phyloP scores from a whole-genome alignment of 2,888 invertebrate species.

The Ctena decussata region DNA sequence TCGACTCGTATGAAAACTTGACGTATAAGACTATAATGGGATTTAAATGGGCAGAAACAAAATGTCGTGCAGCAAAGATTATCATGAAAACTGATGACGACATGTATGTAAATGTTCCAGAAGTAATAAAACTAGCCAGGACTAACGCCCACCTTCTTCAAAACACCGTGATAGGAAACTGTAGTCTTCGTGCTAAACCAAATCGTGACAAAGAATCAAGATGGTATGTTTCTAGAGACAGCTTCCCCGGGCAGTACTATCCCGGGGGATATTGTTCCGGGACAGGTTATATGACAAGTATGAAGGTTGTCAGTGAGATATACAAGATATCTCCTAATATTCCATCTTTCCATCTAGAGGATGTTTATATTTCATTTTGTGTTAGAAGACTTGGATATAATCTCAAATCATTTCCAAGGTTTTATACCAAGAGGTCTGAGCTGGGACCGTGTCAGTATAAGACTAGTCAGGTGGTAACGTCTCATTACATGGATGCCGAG shows the following conservation, averaged over 20 bases:
- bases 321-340: slow-evolving; percentile 51
- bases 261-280: slow-evolving; percentile 69
- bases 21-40: slow-evolving; percentile 69
- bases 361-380: no score
- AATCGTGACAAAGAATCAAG: slow-evolving; percentile 60
- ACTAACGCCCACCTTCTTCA: slow-evolving; percentile 25
- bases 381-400: slow-evolving; percentile 52
- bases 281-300: slow-evolving; percentile 64
- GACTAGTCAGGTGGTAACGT: slow-evolving; percentile 47
- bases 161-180: slow-evolving; percentile 54
- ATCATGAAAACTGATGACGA: slow-evolving; percentile 76
- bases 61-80: slow-evolving; percentile 58
- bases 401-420: slow-evolving; percentile 39
- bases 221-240: slow-evolving; percentile 64
- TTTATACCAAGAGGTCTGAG: slow-evolving; percentile 32
- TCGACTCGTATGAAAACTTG: slow-evolving; percentile 63
- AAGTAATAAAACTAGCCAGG: slow-evolving; percentile 19
- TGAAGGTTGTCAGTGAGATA: slow-evolving; percentile 51
- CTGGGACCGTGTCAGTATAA: slow-evolving; percentile 46
- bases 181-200: slow-evolving; percentile 37
- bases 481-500: slow-evolving; percentile 34
- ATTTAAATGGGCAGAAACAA: slow-evolving; percentile 61
- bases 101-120: slow-evolving; percentile 73
- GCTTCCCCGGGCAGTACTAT: slow-evolving; percentile 54
- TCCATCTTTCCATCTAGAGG: slow-evolving; percentile 71